Percentiles rank a stretch among this genome's conserved stretches.
phyloP scores from a whole-genome alignment of 2,113 vertebrate genomes.

The Colistium nudipinnis region DNA sequence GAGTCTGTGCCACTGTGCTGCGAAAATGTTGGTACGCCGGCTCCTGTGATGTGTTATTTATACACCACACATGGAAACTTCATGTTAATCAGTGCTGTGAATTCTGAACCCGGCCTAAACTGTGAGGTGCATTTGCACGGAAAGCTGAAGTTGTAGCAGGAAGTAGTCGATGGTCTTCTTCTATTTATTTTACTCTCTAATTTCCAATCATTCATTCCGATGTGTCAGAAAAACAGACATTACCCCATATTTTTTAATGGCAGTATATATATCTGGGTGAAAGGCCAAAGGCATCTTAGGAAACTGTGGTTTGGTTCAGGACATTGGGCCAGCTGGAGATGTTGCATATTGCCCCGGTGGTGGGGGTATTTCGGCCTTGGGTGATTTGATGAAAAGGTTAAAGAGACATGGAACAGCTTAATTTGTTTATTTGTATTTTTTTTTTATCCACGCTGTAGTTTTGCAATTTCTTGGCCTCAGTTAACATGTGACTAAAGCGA shows the following conservation, averaged over 20 bases:
- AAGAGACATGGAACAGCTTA: neutral
- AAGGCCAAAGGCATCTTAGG: constrained; percentile 70
- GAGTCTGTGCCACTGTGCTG: constrained; percentile 41
- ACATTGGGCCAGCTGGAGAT: constrained; percentile 63
- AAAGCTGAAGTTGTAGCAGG: neutral
- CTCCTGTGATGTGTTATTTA: neutral
- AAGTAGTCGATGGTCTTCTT: neutral
- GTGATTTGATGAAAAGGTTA: constrained; percentile 3
- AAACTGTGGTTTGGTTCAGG: constrained; percentile 69
- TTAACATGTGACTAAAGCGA: neutral
- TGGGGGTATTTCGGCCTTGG: constrained; percentile 33
- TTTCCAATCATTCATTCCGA: too few species aligned
- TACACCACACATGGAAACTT: neutral
- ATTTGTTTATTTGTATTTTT: neutral
- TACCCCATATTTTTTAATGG: constrained; percentile 38
- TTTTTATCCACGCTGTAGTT: too few species aligned
- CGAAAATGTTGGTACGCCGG: constrained; percentile 9
- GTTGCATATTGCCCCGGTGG: constrained; percentile 36
- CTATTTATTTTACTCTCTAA: too few species aligned
- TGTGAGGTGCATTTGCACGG: neutral
- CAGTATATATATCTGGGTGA: constrained; percentile 65
- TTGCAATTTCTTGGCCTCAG: neutral
- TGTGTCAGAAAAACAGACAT: too few species aligned
- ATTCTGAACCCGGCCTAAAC: neutral
- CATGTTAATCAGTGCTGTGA: neutral